Evolutionary conservation across 1,140 invertebrate species (phyloP), one percentile per base, ranked within the genome.

Genomic region (Ridgeia piscesae): DNA sequence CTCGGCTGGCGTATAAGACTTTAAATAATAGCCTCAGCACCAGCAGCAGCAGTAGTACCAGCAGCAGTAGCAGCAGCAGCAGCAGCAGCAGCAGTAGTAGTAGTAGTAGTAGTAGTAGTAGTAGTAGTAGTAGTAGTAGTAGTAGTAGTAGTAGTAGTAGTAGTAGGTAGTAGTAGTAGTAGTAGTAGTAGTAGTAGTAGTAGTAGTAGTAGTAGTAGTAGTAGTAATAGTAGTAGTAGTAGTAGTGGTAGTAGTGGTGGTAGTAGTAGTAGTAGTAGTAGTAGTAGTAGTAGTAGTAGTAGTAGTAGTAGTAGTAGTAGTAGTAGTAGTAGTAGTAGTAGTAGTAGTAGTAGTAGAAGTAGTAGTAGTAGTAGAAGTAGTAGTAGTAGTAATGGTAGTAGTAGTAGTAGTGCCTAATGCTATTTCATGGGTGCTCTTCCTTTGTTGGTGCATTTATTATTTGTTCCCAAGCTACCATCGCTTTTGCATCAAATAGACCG

Each of bases 371-470:
- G 91, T 77, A 92, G 91, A 27, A 92, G 91, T 92, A 92, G 91
- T 92, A 92, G 91, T 92, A 92, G 91, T 92, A 92, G 91, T 92
- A 92, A 48, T 92, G 88, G 91, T 92, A 92, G 91, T 92, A 92
- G 91, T 92, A 92, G 91, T 92, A 92, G 91, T 92, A 92, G 91
- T 92, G 35, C 91, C 48, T 88, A 92, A 92, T 27, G 42, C 35
- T 27, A 88, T 92, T 92, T n/a, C n/a, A 88, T 27, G n/a, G 21
- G 21, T 88, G 88, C 88, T n/a, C n/a, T n/a, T n/a, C n/a, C n/a
- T n/a, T n/a, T n/a, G n/a, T n/a, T n/a, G n/a, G n/a, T n/a, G n/a
- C n/a, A n/a, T n/a, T n/a, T n/a, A n/a, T n/a, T n/a, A n/a, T n/a
- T n/a, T n/a, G n/a, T n/a, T n/a, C n/a, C n/a, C n/a, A n/a, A n/a